phyloP scores from a whole-genome alignment of 2,888 invertebrate species.

The Bruchidius siliquastri region DNA sequence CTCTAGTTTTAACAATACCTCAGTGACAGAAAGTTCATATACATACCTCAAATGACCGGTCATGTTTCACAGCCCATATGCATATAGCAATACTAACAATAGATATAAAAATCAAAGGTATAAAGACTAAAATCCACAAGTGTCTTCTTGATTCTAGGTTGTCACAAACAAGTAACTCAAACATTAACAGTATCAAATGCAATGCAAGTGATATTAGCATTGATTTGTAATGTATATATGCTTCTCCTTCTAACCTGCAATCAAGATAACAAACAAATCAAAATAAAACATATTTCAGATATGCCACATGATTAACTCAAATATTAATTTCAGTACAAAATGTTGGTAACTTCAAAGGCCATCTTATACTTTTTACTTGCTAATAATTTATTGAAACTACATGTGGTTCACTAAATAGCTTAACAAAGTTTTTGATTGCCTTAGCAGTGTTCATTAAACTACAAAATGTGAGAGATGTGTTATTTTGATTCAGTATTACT shows the following conservation, averaged over 20 bases:
- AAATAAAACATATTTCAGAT: too few relatives aligned
- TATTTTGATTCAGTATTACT: too few relatives aligned
- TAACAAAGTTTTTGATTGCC: too few relatives aligned
- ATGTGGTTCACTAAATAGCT: too few relatives aligned
- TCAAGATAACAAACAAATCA: not conserved
- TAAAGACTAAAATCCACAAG: conserved; percentile 87
- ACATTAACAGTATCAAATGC: conserved; percentile 92
- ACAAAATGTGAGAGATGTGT: too few relatives aligned
- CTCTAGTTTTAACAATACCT: not conserved
- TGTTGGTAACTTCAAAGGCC: not conserved
- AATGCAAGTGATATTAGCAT: conserved; percentile 95
- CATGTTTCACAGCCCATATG: conserved; percentile 98
- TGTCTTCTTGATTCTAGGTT: conserved; percentile 84
- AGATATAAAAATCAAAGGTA: conserved; percentile 93
- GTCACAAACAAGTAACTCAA: conserved; percentile 93
- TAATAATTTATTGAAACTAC: too few relatives aligned
- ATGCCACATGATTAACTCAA: not conserved
- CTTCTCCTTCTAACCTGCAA: conserved; percentile 86
- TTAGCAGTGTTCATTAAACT: too few relatives aligned
- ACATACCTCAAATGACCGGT: conserved; percentile 88
- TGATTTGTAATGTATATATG: conserved; percentile 95
- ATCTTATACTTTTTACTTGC: too few relatives aligned
- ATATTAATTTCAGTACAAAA: too few relatives aligned
- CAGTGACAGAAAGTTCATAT: not conserved
- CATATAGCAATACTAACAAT: conserved; percentile 95